phyloP scores from a whole-genome alignment of 2,797 vertebrate genomes.

The Rhinella marina region DNA sequence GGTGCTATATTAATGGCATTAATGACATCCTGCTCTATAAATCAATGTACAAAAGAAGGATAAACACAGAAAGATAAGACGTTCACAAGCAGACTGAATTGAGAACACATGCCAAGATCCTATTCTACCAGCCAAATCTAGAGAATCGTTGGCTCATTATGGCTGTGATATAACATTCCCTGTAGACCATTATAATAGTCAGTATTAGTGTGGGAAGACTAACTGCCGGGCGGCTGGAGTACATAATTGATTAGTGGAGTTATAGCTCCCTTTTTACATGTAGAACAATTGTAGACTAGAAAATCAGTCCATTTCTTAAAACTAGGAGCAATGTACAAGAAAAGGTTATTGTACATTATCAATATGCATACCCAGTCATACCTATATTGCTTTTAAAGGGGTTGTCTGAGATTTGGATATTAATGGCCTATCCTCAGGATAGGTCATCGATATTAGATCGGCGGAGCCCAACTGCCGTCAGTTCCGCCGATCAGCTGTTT shows the following conservation, averaged over 20 bases:
- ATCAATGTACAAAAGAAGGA: conserved; percentile 31
- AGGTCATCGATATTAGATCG: too few relatives aligned
- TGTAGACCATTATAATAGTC: conserved; percentile 26
- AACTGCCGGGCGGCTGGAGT: background rate
- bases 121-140: background rate
- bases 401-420: too few relatives aligned
- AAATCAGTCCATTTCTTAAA: too few relatives aligned
- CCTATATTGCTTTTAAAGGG: too few relatives aligned
- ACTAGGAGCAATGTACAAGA: too few relatives aligned
- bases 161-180: conserved; percentile 46
- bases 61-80: conserved; percentile 51
- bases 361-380: too few relatives aligned
- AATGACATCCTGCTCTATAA: conserved; percentile 57
- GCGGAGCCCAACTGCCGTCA: too few relatives aligned
- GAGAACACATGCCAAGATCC: conserved; percentile 50
- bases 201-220: background rate
- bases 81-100: conserved; percentile 54
- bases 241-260: background rate
- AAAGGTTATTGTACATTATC: too few relatives aligned
- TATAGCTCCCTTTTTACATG: background rate
- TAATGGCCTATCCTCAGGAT: too few relatives aligned
- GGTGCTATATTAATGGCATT: conserved; percentile 45
- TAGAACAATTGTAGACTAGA: background rate
- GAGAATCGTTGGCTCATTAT: conserved; percentile 21
- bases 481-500: too few relatives aligned